A percentile compares a stretch with the other conserved stretches of the same genome.
Conservation (phyloP, 2,888 invertebrate species). For the Diarsia brunnea region DNA sequence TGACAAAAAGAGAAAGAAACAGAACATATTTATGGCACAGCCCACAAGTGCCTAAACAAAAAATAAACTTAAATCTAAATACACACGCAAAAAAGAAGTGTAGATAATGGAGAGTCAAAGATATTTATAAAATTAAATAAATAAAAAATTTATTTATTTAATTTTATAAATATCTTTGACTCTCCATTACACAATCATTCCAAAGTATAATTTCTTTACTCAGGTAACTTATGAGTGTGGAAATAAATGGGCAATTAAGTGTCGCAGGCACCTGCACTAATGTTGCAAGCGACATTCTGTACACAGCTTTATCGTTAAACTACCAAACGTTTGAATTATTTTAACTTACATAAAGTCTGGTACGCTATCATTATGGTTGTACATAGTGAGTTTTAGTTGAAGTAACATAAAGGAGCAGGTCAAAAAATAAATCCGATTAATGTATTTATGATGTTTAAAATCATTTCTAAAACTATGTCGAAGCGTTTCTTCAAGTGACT, state of each 20-base stretch:
- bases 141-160: no score
- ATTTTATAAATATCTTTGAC: no score
- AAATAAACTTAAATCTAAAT: no score
- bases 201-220: not conserved
- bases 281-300: conserved; percentile 32
- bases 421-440: not conserved
- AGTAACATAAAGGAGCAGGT: not conserved
- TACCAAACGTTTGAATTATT: conserved; percentile 12
- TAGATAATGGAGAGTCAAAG: not conserved
- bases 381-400: not conserved
- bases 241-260: conserved; percentile 61
- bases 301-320: conserved; percentile 28
- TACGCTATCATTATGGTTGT: not conserved
- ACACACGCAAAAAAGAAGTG: no score
- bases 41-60: no score
- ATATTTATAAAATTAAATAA: no score
- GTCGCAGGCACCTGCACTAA: conserved; percentile 55
- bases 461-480: not conserved
- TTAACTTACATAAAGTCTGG: not conserved
- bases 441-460: no score
- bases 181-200: no score
- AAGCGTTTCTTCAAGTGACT: not conserved
- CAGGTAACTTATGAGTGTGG: conserved; percentile 24
- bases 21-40: no score
- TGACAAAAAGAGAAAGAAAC: not conserved